phyloP scores from a whole-genome alignment of 2,113 vertebrate genomes.

The Athene cunicularia region DNA sequence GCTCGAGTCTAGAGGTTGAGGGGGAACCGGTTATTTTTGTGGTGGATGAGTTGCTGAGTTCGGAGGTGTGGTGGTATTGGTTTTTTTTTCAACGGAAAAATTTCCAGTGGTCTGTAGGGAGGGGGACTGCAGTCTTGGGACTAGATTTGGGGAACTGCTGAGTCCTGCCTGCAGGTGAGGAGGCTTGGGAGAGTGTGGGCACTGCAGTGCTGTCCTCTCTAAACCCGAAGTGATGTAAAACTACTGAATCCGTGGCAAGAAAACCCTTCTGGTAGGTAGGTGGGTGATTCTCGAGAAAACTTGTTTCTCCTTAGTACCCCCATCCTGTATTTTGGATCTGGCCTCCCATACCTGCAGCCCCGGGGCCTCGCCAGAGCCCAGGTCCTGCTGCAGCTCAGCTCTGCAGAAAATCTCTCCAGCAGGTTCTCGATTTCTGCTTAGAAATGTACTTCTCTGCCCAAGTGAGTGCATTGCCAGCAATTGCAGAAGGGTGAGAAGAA shows the following conservation, averaged over 20 bases:
- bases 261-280: background rate
- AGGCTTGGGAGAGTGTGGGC: background rate
- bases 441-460: background rate
- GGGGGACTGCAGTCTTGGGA: background rate
- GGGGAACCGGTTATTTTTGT: fast-evolving
- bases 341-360: background rate
- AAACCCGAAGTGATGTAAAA: background rate
- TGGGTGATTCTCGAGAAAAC: fast-evolving
- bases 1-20: background rate
- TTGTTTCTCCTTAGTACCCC: fast-evolving
- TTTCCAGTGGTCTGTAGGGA: too few relatives aligned
- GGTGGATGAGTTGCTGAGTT: background rate
- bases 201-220: background rate
- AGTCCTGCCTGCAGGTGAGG: background rate
- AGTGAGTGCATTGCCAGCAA: background rate
- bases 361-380: fast-evolving
- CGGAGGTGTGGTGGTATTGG: background rate
- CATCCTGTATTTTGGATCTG: background rate
- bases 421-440: background rate
- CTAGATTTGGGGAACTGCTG: background rate
- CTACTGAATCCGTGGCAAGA: background rate
- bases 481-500: background rate
- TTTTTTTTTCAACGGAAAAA: background rate
- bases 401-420: background rate
- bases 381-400: background rate